A percentile compares a stretch with the other conserved stretches of the same genome.
phyloP scores from a whole-genome alignment of 2,113 vertebrate species.

The Mirounga angustirostris region DNA sequence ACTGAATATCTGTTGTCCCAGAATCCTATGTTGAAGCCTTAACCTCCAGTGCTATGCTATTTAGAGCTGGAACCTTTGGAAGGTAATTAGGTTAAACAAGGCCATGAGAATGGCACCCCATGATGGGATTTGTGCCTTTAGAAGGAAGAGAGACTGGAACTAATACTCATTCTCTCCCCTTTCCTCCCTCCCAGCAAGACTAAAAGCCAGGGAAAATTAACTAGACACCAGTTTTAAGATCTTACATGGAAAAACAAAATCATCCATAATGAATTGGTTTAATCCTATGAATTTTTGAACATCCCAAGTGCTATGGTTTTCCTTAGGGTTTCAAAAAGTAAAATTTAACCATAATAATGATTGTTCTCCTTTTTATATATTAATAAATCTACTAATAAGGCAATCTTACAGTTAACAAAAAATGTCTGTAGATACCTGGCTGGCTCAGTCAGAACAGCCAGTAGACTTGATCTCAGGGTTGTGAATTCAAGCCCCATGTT shows the following conservation, averaged over 20 bases:
- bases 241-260: not conserved
- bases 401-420: not conserved
- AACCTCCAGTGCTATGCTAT: not conserved
- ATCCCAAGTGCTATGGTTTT: not conserved
- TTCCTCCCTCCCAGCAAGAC: not conserved
- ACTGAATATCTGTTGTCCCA: not conserved
- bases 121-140: not conserved
- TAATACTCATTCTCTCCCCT: not conserved
- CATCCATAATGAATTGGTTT: not conserved
- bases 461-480: not conserved
- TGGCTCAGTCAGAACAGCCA: not conserved
- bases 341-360: not conserved
- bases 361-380: not conserved
- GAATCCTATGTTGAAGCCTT: not conserved
- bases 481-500: not conserved
- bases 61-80: not conserved
- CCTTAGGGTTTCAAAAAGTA: not conserved
- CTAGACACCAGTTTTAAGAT: not conserved
- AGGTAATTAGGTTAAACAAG: not conserved
- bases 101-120: not conserved
- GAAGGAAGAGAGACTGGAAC: not conserved
- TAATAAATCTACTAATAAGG: not conserved
- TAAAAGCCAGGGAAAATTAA: not conserved
- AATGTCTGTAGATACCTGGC: not conserved
- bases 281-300: not conserved